Percentiles rank a stretch among this genome's conserved stretches.
These are phyloP conservation scores for Zaprionus vittiger DNA, from an alignment of 1,140 invertebrate species.

Conservation along the genomic window DNA sequence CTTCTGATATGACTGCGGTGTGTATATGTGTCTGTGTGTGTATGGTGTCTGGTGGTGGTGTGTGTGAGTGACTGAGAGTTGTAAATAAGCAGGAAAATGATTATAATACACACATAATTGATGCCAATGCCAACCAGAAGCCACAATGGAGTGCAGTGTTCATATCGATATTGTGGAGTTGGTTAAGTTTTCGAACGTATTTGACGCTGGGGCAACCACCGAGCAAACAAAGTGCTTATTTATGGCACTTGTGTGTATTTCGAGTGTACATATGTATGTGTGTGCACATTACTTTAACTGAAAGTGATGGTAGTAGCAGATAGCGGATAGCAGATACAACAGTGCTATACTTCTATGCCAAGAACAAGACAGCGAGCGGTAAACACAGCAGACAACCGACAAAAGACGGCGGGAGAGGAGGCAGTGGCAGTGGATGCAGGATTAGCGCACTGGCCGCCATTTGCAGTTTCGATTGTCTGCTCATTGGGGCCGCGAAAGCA, in stretches of 20 bases:
- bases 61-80: slow-evolving; percentile 14
- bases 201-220: slow-evolving; percentile 43
- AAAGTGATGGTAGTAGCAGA: slow-evolving; percentile 70
- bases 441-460: slow-evolving; percentile 42
- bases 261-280: slow-evolving; percentile 25
- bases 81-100: slow-evolving; percentile 58
- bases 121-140: slow-evolving; percentile 50
- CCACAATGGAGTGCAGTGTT: slow-evolving; percentile 35
- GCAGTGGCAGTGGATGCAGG: slow-evolving; percentile 25
- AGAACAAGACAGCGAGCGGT: slow-evolving; percentile 42
- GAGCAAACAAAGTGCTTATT: slow-evolving; percentile 64
- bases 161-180: slow-evolving; percentile 34
- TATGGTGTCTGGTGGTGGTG: slow-evolving; percentile 9
- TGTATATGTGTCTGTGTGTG: slow-evolving; percentile 6
- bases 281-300: slow-evolving; percentile 65
- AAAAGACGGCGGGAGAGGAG: neutral
- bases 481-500: slow-evolving; percentile 30
- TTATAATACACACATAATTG: slow-evolving; percentile 44
- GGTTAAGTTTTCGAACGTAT: slow-evolving; percentile 29
- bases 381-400: slow-evolving; percentile 44
- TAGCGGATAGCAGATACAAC: slow-evolving; percentile 33
- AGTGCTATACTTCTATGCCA: slow-evolving; percentile 44
- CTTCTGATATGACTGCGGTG: neutral
- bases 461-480: slow-evolving; percentile 37
- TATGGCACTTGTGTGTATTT: slow-evolving; percentile 70